phyloP scores from a whole-genome alignment of 2,113 vertebrate genomes.

The Sorex fumeus region DNA sequence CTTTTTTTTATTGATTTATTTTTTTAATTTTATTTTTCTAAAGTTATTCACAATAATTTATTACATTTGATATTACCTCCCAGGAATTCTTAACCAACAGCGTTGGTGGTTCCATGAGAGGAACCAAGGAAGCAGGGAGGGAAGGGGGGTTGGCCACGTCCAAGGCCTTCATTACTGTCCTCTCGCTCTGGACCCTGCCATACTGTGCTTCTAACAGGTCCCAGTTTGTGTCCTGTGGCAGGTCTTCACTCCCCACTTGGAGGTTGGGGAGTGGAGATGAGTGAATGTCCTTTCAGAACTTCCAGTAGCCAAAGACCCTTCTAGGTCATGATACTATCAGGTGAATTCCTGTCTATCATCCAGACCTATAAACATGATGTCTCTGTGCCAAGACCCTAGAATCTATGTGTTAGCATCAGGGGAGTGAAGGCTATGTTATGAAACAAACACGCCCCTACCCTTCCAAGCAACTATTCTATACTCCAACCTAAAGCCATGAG shows the following conservation, averaged over 20 bases:
- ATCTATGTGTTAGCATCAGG: background rate
- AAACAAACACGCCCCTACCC: background rate
- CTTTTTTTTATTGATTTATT: no score
- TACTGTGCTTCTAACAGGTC: no score
- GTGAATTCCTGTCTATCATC: background rate
- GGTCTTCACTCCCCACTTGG: background rate
- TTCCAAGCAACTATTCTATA: background rate
- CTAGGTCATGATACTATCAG: background rate
- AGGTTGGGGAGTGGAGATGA: background rate
- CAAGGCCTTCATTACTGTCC: no score
- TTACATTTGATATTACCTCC: no score
- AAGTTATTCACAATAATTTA: no score
- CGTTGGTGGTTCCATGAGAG: background rate
- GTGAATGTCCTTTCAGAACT: background rate
- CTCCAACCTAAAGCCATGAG: background rate
- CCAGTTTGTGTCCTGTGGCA: no score
- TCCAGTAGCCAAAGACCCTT: background rate
- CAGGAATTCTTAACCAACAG: no score
- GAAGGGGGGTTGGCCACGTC: background rate
- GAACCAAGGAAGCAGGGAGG: background rate
- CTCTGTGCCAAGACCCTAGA: no score
- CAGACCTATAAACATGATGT: no score
- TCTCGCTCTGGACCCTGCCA: no score
- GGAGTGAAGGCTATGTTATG: background rate
- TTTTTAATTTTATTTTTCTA: no score